Percentiles rank a stretch among this genome's conserved stretches.
Conservation (phyloP, 92 coral and sea anemone genomes). For the Muricea muricata region DNA sequence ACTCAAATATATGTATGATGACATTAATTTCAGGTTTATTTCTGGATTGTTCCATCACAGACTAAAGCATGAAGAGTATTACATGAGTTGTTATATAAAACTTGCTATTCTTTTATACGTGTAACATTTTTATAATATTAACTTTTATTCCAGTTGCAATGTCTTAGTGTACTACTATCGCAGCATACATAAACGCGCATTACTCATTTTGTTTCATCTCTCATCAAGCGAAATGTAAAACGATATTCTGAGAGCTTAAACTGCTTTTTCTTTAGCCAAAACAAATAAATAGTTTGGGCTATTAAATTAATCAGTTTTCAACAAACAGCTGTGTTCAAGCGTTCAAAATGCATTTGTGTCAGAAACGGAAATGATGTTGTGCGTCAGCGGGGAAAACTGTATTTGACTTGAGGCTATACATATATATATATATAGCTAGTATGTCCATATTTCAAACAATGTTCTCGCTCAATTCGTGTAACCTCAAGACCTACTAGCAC, state of each 20-base stretch:
- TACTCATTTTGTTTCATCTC: background rate
- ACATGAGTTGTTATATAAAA: too few species aligned
- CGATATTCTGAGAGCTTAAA: background rate
- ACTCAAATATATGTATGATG: too few species aligned
- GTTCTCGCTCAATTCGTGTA: too few species aligned
- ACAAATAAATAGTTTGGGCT: constrained; percentile 33
- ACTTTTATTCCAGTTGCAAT: too few species aligned
- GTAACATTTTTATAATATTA: background rate
- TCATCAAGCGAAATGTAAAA: background rate
- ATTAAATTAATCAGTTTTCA: constrained; percentile 19
- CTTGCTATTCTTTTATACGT: background rate
- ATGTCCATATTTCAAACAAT: background rate
- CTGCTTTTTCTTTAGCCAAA: constrained; percentile 29
- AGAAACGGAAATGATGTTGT: constrained; percentile 9
- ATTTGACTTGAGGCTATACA: constrained; percentile 7
- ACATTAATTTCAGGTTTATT: too few species aligned
- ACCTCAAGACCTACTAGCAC: background rate
- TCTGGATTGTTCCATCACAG: too few species aligned
- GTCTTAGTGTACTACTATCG: too few species aligned
- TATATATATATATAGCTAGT: background rate
- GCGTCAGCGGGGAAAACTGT: background rate
- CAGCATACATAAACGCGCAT: too few species aligned
- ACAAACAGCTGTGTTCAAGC: constrained; percentile 40
- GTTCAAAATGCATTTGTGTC: background rate
- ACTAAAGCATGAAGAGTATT: too few species aligned